A percentile compares a stretch with the other conserved stretches of the same genome.
These are phyloP conservation scores for Cryptomyrus ogoouensis DNA, from an alignment of 2,113 vertebrate species.

Conservation along the genomic window DNA sequence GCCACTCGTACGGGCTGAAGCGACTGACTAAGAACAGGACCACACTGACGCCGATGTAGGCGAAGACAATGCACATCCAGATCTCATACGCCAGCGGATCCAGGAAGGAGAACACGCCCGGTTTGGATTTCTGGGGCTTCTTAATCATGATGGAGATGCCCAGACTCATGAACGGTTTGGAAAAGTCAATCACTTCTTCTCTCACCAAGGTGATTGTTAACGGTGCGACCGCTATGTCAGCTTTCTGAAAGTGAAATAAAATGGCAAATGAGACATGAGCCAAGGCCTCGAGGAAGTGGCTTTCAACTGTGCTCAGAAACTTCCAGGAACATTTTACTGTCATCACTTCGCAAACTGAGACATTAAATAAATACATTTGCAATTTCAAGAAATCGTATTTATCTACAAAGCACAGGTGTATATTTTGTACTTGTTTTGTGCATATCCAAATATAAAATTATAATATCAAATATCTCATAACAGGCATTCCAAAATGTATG, in stretches of 20 bases:
- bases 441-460: background rate
- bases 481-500: background rate
- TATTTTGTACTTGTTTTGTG: background rate
- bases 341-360: background rate
- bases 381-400: background rate
- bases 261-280: background rate
- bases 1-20: constrained; percentile 98
- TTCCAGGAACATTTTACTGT: background rate
- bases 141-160: constrained; percentile 99
- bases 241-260: constrained; percentile 70
- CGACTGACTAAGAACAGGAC: constrained; percentile 99
- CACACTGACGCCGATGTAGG: constrained; percentile 98
- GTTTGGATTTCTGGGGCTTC: constrained; percentile 99
- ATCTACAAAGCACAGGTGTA: background rate
- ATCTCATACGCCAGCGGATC: constrained; percentile 98
- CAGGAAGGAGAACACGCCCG: constrained; percentile 97
- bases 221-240: constrained; percentile 94
- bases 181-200: constrained; percentile 99
- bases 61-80: constrained; percentile 99
- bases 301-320: background rate
- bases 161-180: constrained; percentile 98
- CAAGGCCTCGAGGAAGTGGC: background rate
- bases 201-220: constrained; percentile 94
- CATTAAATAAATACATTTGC: background rate
- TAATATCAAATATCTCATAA: background rate